Percentiles rank a stretch among this genome's conserved stretches.
Conservation (phyloP, 2,888 invertebrate genomes). For the Rosalia funebris region DNA sequence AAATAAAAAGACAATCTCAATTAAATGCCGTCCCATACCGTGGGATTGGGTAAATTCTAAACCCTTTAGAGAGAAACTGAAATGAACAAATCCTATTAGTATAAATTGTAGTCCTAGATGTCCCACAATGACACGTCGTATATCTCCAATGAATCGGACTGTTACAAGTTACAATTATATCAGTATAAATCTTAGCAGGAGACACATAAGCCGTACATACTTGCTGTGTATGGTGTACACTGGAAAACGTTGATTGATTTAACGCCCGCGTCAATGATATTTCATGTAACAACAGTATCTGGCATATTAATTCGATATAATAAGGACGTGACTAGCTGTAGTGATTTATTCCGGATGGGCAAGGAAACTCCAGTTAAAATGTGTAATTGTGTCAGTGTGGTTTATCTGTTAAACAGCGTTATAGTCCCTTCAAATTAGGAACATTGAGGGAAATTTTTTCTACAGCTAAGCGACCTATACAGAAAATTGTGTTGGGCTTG, state of each 20-base stretch:
- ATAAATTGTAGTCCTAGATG: slow-evolving; percentile 41
- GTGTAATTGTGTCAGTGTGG: too few relatives aligned
- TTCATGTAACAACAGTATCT: slow-evolving; percentile 19
- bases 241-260: slow-evolving; percentile 34
- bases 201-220: slow-evolving; percentile 28
- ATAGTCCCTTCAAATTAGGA: too few relatives aligned
- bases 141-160: slow-evolving; percentile 37
- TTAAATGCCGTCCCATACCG: slow-evolving; percentile 24
- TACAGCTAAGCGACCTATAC: too few relatives aligned
- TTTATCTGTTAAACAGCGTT: too few relatives aligned
- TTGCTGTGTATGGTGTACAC: slow-evolving; percentile 28
- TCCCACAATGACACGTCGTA: slow-evolving; percentile 39
- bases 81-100: slow-evolving; percentile 40
- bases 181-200: slow-evolving; percentile 32
- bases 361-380: too few relatives aligned
- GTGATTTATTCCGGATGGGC: neutral
- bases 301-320: neutral
- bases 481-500: too few relatives aligned
- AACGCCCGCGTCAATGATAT: slow-evolving; percentile 28
- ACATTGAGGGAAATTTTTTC: too few relatives aligned
- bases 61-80: slow-evolving; percentile 34
- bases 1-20: slow-evolving; percentile 13
- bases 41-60: slow-evolving; percentile 36
- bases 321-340: neutral
- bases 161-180: slow-evolving; percentile 35